Base-by-base conservation (phyloP, 2,797 vertebrate species). In the Chiroxiphia lanceolata region DNA sequence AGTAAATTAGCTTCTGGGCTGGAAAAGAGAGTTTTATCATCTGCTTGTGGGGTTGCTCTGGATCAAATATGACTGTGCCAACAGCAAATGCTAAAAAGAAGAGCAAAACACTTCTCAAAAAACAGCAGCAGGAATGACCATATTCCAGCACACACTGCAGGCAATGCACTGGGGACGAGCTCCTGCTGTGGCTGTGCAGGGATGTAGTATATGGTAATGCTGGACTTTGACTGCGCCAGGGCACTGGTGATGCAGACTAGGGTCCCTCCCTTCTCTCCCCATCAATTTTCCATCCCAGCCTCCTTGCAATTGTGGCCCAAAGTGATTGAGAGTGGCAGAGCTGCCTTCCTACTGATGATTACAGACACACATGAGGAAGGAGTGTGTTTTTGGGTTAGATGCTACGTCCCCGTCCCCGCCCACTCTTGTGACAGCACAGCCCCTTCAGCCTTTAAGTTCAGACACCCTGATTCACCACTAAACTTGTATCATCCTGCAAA, bases 161-260 rank as follows among this genome's bases (percentile, higher is more conserved):
- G 67, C 25, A 42, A 77, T 10, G 11, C 14, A 0, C 53, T 1
- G 16, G 60, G 86, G 38, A 83, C 0, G 1, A 79, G 57, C n/a
- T 93, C 51, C 67, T 3, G 26, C 75, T 3, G 4, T 0, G 9
- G 40, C 80, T 70, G 63, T 2, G 6, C 10, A 10, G 47, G 65
- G 67, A 65, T 18, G 36, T 31, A 54, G 57, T 4, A 10, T 19
- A 21, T 8, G 4, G 23, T 4, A 16, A 22, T 1, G 1, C 27
- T 42, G 78, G 29, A 27, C 50, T 79, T 85, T 0, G 1, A 11
- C 54, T 31, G 60, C 23, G n/a, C 36, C 0, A 0, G 0, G 1
- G 25, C 38, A 68, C 57, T 50, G 63, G 53, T 34, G 34, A 34
- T 15, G 18, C 48, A 48, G 53, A 15, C 59, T 63, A 78, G 68